Evolutionary conservation across 2,797 vertebrate genomes (phyloP).

Genomic region (Crocodylus rhombifer): DNA sequence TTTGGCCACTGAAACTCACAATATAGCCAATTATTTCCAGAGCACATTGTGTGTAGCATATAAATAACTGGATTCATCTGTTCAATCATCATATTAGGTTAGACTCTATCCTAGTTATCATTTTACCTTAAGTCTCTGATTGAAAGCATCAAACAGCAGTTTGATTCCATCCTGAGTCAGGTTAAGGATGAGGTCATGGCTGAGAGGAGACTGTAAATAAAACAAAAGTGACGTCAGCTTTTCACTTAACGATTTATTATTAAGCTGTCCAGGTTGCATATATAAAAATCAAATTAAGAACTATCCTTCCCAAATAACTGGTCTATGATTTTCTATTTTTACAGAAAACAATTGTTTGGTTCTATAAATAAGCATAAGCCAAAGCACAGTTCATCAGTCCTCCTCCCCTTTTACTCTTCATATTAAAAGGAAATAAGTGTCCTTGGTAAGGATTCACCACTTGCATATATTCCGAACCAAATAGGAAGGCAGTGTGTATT

Average conservation of each 20-base stretch:
- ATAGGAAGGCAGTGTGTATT: background rate
- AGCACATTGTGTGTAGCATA: fast-evolving
- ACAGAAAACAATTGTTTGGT: background rate
- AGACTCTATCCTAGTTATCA: background rate
- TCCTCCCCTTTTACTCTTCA: background rate
- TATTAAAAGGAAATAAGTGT: background rate
- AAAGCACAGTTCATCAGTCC: background rate
- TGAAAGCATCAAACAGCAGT: conserved; percentile 99
- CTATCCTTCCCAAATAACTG: background rate
- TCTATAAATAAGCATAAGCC: background rate
- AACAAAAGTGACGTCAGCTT: conserved; percentile 42
- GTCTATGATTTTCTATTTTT: background rate
- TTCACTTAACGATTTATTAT: background rate
- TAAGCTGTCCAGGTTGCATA: background rate
- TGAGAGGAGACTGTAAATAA: conserved; percentile 91
- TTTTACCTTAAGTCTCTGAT: conserved; percentile 98
- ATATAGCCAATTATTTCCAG: background rate
- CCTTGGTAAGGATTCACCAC: background rate
- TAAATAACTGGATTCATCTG: background rate
- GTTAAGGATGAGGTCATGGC: conserved; percentile 99
- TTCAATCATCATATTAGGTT: background rate
- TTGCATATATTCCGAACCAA: background rate
- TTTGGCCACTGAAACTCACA: background rate
- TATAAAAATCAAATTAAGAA: background rate
- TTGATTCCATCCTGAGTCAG: conserved; percentile 99